These are phyloP conservation scores for Hirudinaria manillensis DNA, from an alignment of 2,888 invertebrate species.

Conservation along the genomic window DNA sequence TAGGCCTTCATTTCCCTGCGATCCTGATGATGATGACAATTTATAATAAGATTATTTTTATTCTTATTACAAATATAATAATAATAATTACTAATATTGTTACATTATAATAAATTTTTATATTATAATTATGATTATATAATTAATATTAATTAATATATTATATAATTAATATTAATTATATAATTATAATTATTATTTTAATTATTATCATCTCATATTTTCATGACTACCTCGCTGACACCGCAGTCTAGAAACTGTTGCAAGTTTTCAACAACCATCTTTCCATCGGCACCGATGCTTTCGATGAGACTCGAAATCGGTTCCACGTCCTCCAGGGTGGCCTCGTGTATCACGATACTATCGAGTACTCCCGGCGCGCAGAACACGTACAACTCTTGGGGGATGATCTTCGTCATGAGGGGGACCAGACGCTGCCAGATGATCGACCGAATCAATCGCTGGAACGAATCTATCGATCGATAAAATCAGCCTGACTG, in stretches of 20 bases:
- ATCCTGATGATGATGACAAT: conserved; percentile 42
- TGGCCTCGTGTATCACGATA: conserved; percentile 47
- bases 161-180: neutral
- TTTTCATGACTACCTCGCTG: conserved; percentile 11
- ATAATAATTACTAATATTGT: no score
- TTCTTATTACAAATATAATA: no score
- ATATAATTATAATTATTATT: neutral
- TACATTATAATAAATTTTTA: neutral
- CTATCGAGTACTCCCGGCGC: conserved; percentile 50
- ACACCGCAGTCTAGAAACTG: conserved; percentile 41
- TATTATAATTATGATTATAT: neutral
- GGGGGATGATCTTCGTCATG: conserved; percentile 49
- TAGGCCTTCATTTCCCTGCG: conserved; percentile 52
- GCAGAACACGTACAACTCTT: conserved; percentile 54
- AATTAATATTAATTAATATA: no score
- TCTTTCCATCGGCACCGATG: conserved; percentile 46
- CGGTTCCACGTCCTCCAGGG: conserved; percentile 42
- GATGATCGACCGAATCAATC: neutral
- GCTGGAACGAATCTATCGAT: neutral
- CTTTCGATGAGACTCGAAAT: conserved; percentile 47
- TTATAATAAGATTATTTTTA: conserved; percentile 22
- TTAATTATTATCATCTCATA: no score
- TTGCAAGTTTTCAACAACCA: conserved; percentile 45
- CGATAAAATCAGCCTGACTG: neutral
- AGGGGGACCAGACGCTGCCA: conserved; percentile 52